Percentiles rank a stretch among this genome's conserved stretches.
phyloP scores from a whole-genome alignment of 2,113 vertebrate genomes.

The Chloroceryle aenea region DNA sequence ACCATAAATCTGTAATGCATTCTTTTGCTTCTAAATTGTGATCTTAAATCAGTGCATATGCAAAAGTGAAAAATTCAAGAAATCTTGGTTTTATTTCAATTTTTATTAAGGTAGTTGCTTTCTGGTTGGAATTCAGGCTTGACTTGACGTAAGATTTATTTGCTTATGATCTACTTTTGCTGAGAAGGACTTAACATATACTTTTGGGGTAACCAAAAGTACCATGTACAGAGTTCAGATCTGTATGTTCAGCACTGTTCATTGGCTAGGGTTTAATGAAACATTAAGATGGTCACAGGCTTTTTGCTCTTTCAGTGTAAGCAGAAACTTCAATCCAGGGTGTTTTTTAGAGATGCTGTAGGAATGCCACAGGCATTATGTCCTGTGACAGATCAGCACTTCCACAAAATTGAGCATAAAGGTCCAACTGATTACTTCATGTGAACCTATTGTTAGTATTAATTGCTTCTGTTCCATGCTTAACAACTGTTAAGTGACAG shows the following conservation, averaged over 20 bases:
- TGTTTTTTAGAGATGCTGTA: not conserved
- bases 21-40: not conserved
- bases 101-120: not conserved
- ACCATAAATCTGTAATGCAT: not conserved
- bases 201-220: not conserved
- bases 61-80: not conserved
- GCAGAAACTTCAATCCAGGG: not conserved
- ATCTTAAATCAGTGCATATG: not conserved
- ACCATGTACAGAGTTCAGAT: not conserved
- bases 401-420: not conserved
- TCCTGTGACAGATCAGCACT: not conserved
- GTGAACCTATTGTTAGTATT: not conserved
- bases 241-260: not conserved
- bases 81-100: not conserved
- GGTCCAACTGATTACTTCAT: not conserved
- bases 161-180: not conserved
- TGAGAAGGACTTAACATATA: not conserved
- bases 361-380: not conserved
- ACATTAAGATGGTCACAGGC: not conserved
- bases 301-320: not conserved
- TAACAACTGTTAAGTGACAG: not conserved
- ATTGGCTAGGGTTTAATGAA: not conserved
- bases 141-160: not conserved
- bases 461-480: not conserved
- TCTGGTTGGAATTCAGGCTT: not conserved